A percentile compares a stretch with the other conserved stretches of the same genome.
Conservation (phyloP, 2,797 vertebrate genomes). For the Menidia menidia region DNA sequence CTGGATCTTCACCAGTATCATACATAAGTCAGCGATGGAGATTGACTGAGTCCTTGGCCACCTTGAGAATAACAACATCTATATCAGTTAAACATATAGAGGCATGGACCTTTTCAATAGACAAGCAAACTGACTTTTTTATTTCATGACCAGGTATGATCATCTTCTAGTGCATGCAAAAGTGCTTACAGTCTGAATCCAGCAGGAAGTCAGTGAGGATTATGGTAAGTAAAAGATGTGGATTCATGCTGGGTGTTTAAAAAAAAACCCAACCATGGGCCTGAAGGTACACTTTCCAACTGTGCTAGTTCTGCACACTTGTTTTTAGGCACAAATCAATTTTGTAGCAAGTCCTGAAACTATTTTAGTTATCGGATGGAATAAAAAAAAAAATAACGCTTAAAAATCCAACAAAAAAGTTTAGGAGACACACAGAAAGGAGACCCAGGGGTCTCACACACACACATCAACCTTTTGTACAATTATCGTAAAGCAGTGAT, state of each 20-base stretch:
- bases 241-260: neutral
- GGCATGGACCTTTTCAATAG: neutral
- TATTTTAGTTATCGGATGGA: neutral
- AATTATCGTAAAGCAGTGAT: conserved; percentile 27
- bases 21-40: neutral
- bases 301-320: neutral
- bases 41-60: neutral
- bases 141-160: neutral
- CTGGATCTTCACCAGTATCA: neutral
- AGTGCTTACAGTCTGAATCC: neutral
- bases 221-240: too few relatives aligned
- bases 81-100: neutral
- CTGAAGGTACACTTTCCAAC: neutral
- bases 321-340: neutral
- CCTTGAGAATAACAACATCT: neutral
- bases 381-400: neutral
- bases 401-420: neutral
- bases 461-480: conserved; percentile 3
- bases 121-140: neutral
- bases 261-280: neutral
- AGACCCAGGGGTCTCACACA: neutral
- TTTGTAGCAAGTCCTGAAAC: neutral
- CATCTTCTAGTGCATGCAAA: neutral
- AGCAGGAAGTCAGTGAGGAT: too few relatives aligned
- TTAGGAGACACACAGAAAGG: neutral